phyloP scores from a whole-genome alignment of 2,888 invertebrate species.

The Myopa testacea region DNA sequence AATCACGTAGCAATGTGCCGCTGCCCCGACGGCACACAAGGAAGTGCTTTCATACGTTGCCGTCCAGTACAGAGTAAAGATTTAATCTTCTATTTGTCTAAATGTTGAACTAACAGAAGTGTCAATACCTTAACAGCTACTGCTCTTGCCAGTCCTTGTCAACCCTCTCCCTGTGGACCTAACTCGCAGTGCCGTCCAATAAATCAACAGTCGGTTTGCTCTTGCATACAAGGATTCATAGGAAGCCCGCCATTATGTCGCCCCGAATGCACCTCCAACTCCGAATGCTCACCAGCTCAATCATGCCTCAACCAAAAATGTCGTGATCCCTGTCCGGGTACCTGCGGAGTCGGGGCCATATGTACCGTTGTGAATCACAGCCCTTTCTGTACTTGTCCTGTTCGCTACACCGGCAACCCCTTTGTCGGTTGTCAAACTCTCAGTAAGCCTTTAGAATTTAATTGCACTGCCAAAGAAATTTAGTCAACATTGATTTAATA shows the following conservation, averaged over 20 bases:
- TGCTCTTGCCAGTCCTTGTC: conserved; percentile 73
- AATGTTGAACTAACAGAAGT: neutral
- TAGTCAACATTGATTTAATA: conserved; percentile 48
- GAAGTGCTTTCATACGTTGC: conserved; percentile 82
- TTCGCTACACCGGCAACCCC: conserved; percentile 79
- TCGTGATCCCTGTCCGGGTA: conserved; percentile 83
- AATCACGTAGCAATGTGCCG: conserved; percentile 83
- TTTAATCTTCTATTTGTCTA: neutral
- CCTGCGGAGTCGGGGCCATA: conserved; percentile 81
- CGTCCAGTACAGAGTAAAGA: conserved; percentile 63
- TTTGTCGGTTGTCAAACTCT: conserved; percentile 76
- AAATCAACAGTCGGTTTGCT: conserved; percentile 80
- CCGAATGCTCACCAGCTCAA: conserved; percentile 80
- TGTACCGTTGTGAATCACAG: conserved; percentile 85
- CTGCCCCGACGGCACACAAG: conserved; percentile 74
- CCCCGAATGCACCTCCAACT: conserved; percentile 81
- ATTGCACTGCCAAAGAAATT: neutral
- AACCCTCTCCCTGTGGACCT: conserved; percentile 81
- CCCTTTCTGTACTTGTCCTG: conserved; percentile 81
- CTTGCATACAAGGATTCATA: conserved; percentile 77
- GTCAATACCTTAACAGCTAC: conserved; percentile 56
- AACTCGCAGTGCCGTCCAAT: conserved; percentile 81
- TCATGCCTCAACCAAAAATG: conserved; percentile 85
- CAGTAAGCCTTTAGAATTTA: conserved; percentile 64
- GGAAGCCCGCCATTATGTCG: conserved; percentile 83